Evolutionary conservation across 2,113 vertebrate species (phyloP), one percentile per base, ranked within the genome.

Genomic region (Scytalopus superciliaris): DNA sequence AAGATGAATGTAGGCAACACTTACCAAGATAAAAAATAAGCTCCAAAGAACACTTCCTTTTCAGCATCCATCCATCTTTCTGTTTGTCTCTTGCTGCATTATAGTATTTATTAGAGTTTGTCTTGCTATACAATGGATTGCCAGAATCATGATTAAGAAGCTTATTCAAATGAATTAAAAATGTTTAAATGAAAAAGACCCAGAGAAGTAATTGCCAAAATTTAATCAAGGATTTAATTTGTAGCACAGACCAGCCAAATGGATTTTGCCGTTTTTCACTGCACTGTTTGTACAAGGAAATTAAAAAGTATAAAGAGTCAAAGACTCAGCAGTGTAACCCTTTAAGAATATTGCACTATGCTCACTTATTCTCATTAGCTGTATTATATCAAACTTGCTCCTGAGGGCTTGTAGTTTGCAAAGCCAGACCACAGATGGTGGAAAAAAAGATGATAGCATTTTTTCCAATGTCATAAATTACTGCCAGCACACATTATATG

Each of bases 171-270:
- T 97, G 97, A 97, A 98, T 98, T 97, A 96, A 97, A 97, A 97
- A 97, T 97, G 95, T 97, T 98, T 97, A 98, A 98, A 97, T 98
- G 97, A 97, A 97, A 98, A 98, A 85, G 97, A 97, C 97, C 97
- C 84, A 3, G 93, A 97, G 97, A 97, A 97, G 93, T 97, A 97
- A 98, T 98, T 97, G 97, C 97, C 98, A 98, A 98, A 98, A 98
- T 98, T 97, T 98, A 98, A 98, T 98, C 98, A 98, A 97, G 96
- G 97, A 97, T 98, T 98, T 98, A 98, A 98, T 98, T 98, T 98
- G 96, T 97, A 97, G 78, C 95, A 96, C 92, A 96, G 95, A 96
- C 77, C 90, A 97, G 97, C 97, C 97, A 98, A 97, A 97, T 97
- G 95, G 96, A 97, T 98, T 98, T 98, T 97, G 93, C 96, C 89